Evolutionary conservation across 2,113 vertebrate species (phyloP), one percentile per base, ranked within the genome.

Genomic region (Pimephales promelas): DNA sequence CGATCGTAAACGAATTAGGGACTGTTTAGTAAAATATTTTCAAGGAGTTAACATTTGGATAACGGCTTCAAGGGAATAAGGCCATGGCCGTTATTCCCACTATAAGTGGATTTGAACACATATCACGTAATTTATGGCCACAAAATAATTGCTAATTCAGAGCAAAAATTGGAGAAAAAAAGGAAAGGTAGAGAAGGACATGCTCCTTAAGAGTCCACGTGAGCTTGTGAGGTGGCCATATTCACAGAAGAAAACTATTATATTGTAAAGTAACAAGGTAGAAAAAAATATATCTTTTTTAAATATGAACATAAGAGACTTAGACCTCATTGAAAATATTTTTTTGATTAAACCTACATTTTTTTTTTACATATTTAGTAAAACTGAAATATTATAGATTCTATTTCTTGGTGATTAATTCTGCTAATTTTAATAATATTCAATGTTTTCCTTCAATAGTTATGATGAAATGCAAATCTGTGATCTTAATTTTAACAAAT

Each of bases 1-100:
- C 88, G 78, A 89, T 90, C 77, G 78, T 87, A 89, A 89, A 73
- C 28, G 59, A 59, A 83, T 91, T 89, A 89, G 59, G 81, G 81
- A 82, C 75, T 87, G 87, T 84, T 88, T 87, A 85, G 88, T 87
- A 64, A 90, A 90, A 89, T 87, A 88, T 89, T 88, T 86, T 85
- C 79, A 86, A 88, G 86, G 83, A 88, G 86, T 82, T 88, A 86
- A 84, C 86, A 83, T 87, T 89, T 77, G 86, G 84, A 88, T 86
- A 87, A 88, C 84, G 52, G 85, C 87, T 87, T 83, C 82, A 85
- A 76, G 86, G 88, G 84, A 90, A 83, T 78, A 87, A 85, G 85
- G 87, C 75, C 79, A 87, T 83, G 70, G 85, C 83, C 68, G 83
- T 87, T 88, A 88, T 77, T 86, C 80, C 82, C 73, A 52, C 83